A percentile compares a stretch with the other conserved stretches of the same genome.
Conservation (phyloP, 1,140 invertebrate genomes). For the Penaeus vannamei region DNA sequence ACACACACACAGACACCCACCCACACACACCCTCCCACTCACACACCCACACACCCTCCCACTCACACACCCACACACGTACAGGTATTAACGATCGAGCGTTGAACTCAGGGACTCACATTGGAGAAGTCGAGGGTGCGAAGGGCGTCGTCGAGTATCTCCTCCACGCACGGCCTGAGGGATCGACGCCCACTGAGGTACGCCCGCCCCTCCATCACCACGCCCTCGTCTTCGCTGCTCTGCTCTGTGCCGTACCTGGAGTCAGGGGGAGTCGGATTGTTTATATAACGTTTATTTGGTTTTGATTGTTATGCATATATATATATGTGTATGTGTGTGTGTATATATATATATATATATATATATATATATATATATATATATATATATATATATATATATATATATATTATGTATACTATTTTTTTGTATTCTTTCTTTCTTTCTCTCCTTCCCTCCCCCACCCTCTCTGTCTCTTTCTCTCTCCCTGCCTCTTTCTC, state of each 20-base stretch:
- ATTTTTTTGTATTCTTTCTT: too few species aligned
- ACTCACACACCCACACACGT: too few species aligned
- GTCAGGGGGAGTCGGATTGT: background rate
- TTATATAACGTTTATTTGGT: too few species aligned
- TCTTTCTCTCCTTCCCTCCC: too few species aligned
- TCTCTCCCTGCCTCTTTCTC: too few species aligned
- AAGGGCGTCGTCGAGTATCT: background rate
- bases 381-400: slow-evolving; percentile 22
- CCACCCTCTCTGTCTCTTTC: too few species aligned
- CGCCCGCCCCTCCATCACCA: background rate
- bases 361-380: slow-evolving; percentile 28
- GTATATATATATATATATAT: slow-evolving; percentile 28
- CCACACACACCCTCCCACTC: too few species aligned
- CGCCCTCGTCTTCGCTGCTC: background rate
- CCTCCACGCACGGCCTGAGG: slow-evolving; percentile 7
- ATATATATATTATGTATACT: too few species aligned
- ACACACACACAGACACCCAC: too few species aligned
- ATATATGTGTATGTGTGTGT: slow-evolving; percentile 28
- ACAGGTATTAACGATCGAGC: too few species aligned
- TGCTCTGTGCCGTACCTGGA: background rate
- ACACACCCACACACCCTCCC: too few species aligned
- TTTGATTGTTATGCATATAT: background rate
- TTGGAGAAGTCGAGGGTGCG: background rate
- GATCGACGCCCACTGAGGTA: background rate
- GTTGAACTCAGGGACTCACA: background rate